Percentiles rank a stretch among this genome's conserved stretches.
Conservation (phyloP, 2,113 vertebrate species). For the Lophochroa leadbeateri region DNA sequence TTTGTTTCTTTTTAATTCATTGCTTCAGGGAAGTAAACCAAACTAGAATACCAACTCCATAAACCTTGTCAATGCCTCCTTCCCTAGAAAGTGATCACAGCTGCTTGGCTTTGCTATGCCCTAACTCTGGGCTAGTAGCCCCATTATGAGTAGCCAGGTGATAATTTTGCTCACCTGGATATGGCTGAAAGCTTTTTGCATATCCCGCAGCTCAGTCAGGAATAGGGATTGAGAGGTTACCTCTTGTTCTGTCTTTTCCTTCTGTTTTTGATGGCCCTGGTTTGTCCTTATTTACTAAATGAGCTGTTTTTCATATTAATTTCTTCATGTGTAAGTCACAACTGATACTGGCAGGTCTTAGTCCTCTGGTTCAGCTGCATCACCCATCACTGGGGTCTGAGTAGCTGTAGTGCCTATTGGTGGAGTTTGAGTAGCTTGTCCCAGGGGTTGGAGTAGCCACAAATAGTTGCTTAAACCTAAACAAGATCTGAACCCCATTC, state of each 20-base stretch:
- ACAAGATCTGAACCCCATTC: background rate
- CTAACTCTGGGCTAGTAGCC: background rate
- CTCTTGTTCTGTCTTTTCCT: background rate
- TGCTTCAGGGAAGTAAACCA: background rate
- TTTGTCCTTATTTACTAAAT: background rate
- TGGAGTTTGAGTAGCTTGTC: background rate
- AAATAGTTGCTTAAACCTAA: background rate
- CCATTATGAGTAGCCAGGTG: background rate
- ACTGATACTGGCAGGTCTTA: background rate
- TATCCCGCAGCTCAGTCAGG: background rate
- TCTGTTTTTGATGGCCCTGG: background rate
- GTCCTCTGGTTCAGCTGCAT: background rate
- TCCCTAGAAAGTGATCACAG: background rate
- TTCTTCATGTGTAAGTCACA: background rate
- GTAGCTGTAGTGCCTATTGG: background rate
- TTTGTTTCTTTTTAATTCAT: background rate
- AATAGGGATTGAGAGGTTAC: fast-evolving
- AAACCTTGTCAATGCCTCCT: background rate
- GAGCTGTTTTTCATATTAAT: background rate
- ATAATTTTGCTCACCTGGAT: background rate
- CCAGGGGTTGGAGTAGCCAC: background rate
- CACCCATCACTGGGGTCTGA: background rate
- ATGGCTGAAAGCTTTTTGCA: background rate
- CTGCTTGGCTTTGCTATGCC: background rate
- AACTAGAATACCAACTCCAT: background rate